These are phyloP conservation scores for Neopipo cinnamomea DNA, from an alignment of 2,113 vertebrate species.

Conservation along the genomic window DNA sequence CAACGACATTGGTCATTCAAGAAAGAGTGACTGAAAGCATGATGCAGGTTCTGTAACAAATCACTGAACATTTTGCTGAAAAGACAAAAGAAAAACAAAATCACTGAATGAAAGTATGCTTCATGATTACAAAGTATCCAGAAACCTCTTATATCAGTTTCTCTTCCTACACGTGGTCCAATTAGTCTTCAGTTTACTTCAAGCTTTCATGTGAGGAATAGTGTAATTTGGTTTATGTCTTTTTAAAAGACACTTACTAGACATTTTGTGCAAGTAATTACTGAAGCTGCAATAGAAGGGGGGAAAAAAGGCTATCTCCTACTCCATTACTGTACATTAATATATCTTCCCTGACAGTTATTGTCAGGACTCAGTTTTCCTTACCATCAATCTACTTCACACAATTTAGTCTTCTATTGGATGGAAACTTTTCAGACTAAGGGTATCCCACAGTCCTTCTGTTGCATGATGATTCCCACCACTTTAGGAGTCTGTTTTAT, in stretches of 20 bases:
- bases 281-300: background rate
- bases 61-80: background rate
- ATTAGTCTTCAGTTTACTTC: slow-evolving; percentile 11
- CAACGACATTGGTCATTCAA: background rate
- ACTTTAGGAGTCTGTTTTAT: slow-evolving; percentile 5
- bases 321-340: slow-evolving; percentile 6
- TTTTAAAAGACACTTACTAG: slow-evolving; percentile 9
- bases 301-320: background rate
- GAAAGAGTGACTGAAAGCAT: background rate
- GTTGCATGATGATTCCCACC: background rate
- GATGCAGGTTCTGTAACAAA: background rate
- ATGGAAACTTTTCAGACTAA: background rate
- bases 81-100: background rate
- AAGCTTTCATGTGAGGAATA: background rate
- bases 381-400: slow-evolving; percentile 7
- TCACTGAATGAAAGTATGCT: background rate
- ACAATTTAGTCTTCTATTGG: slow-evolving; percentile 13
- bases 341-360: slow-evolving; percentile 47
- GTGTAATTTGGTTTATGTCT: background rate
- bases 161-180: background rate
- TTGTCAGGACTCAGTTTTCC: slow-evolving; percentile 42
- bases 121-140: background rate
- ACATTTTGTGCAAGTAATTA: slow-evolving; percentile 17
- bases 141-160: background rate
- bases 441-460: slow-evolving; percentile 3